A percentile compares a stretch with the other conserved stretches of the same genome.
Evolutionary conservation across 2,797 vertebrate genomes (phyloP).

Genomic region (Fundulus diaphanus): DNA sequence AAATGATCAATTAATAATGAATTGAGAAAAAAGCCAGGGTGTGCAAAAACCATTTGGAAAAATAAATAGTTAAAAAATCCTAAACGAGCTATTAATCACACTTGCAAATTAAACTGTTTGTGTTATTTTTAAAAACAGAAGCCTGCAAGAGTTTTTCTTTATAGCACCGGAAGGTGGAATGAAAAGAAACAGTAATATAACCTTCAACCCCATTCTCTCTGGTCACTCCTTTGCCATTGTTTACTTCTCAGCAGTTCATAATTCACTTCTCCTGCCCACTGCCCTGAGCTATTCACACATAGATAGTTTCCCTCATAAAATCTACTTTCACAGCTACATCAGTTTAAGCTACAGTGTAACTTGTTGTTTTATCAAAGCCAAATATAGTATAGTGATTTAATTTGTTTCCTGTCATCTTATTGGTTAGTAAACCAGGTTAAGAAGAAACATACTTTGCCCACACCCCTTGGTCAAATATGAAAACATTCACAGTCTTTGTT

Average conservation of each 20-base stretch:
- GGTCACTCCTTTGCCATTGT: conserved; percentile 32
- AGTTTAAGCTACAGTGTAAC: neutral
- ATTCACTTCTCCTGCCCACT: conserved; percentile 20
- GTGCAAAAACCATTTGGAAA: neutral
- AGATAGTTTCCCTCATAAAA: neutral
- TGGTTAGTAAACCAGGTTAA: conserved; percentile 5
- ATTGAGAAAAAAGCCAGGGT: neutral
- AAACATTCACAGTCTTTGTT: neutral
- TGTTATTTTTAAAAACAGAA: neutral
- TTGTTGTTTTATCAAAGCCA: neutral
- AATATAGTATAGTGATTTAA: neutral
- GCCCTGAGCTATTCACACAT: conserved; percentile 20
- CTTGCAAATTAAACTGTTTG: neutral
- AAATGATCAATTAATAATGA: too few relatives aligned
- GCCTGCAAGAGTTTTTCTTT: conserved; percentile 8
- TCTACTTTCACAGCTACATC: neutral
- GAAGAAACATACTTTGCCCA: conserved; percentile 16
- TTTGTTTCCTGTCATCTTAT: conserved; percentile 3
- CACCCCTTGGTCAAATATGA: conserved; percentile 24
- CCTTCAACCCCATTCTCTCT: conserved; percentile 33
- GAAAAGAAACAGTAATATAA: conserved; percentile 31
- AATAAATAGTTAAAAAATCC: neutral
- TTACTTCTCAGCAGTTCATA: conserved; percentile 27
- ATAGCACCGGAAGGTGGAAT: conserved; percentile 32
- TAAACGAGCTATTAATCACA: neutral